Conservation (phyloP, 30 jellyfish, hydroid and myxozoan genomes). For the Aurelia sp. region DNA sequence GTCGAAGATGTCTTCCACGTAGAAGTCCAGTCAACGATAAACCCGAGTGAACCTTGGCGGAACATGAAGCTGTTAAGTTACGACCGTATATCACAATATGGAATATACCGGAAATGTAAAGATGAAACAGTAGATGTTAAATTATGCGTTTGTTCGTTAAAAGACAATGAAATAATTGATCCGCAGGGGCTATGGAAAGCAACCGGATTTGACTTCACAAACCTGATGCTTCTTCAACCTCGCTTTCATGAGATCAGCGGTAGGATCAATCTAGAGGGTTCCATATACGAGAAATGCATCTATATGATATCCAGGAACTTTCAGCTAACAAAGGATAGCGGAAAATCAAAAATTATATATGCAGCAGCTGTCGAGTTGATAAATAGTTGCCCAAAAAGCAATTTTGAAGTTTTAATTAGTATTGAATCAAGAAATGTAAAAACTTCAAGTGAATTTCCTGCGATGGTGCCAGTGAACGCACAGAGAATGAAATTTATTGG, state of each 20-base stretch:
- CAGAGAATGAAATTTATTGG: constrained; percentile 30
- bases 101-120: constrained; percentile 77
- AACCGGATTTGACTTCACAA: constrained; percentile 1
- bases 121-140: constrained; percentile 72
- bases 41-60: constrained; percentile 12
- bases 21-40: constrained; percentile 61
- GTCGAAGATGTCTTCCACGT: constrained; percentile 68
- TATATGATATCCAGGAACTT: constrained; percentile 1
- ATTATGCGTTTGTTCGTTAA: constrained; percentile 85
- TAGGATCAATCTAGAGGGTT: background rate
- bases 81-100: constrained; percentile 89
- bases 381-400: constrained; percentile 8
- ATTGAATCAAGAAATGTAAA: constrained; percentile 12
- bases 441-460: constrained; percentile 18
- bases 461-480: background rate
- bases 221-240: constrained; percentile 3
- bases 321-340: background rate
- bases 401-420: background rate
- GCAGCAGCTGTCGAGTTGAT: constrained; percentile 36
- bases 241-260: constrained; percentile 6
- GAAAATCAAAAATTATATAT: background rate
- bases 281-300: constrained; percentile 11
- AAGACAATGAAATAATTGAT: background rate
- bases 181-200: background rate
- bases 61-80: constrained; percentile 62